These are phyloP conservation scores for Xerus rutilus DNA, from an alignment of 2,797 vertebrate species.

Conservation along the genomic window DNA sequence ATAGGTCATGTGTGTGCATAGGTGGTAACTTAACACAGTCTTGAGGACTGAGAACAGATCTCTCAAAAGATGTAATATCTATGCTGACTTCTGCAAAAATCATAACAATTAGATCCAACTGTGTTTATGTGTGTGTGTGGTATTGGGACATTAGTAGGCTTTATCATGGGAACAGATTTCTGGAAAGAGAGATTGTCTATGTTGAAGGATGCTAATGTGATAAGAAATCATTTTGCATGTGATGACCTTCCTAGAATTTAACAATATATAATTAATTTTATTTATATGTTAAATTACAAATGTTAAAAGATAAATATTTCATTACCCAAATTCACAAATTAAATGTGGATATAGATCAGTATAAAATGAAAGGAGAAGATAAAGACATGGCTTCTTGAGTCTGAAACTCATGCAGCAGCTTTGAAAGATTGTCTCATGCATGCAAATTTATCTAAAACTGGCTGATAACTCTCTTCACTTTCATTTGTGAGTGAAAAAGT, in stretches of 20 bases:
- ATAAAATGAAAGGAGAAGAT: background rate
- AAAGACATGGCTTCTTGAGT: background rate
- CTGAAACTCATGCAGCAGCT: background rate
- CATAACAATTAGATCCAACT: background rate
- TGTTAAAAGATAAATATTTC: background rate
- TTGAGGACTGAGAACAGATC: background rate
- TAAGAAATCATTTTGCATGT: background rate
- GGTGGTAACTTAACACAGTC: background rate
- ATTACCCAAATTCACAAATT: background rate
- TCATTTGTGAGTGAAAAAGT: background rate
- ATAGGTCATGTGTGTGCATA: background rate
- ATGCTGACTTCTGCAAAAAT: background rate
- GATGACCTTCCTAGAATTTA: background rate
- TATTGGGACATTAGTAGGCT: background rate
- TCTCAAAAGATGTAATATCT: background rate
- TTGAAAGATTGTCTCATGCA: background rate
- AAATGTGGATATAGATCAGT: background rate
- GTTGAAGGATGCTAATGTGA: background rate
- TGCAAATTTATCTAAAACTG: background rate
- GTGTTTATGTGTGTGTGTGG: background rate
- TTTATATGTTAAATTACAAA: background rate
- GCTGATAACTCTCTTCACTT: background rate
- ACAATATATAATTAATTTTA: background rate
- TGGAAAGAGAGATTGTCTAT: background rate
- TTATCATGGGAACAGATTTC: background rate